A percentile compares a stretch with the other conserved stretches of the same genome.
Evolutionary conservation across 1,140 invertebrate genomes (phyloP).

Genomic region (Harpegnathos saltator): DNA sequence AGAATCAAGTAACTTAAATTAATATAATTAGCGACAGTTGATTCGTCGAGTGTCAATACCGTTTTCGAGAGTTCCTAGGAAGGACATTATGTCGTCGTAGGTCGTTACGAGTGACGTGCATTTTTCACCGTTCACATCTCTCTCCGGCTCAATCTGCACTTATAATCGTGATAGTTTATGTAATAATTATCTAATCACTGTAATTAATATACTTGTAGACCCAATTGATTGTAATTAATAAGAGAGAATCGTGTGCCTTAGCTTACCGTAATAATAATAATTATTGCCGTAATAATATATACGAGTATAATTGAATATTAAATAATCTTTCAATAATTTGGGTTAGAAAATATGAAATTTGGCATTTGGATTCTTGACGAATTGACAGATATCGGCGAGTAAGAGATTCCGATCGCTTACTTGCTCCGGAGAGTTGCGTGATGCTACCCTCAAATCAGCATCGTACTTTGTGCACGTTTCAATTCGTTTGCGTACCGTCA

Average conservation of each 20-base stretch:
- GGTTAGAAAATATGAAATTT: too few species aligned
- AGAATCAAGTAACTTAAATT: constrained; percentile 6
- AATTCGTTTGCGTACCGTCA: constrained; percentile 28
- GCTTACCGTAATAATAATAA: too few species aligned
- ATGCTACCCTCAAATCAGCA: not conserved
- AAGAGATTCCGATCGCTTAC: constrained; percentile 34
- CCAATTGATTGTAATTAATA: too few species aligned
- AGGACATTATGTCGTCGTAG: constrained; percentile 82
- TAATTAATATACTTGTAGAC: too few species aligned
- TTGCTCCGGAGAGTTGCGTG: constrained; percentile 57
- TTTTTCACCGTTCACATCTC: constrained; percentile 69
- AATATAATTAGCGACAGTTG: constrained; percentile 1
- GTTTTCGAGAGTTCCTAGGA: constrained; percentile 76
- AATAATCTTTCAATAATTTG: not conserved
- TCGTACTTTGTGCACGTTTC: constrained; percentile 26
- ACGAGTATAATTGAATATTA: constrained; percentile 44
- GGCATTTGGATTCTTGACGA: constrained; percentile 5
- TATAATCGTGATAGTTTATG: constrained; percentile 11
- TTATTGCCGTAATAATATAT: too few species aligned
- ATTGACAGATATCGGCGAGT: constrained; percentile 24
- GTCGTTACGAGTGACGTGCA: constrained; percentile 66
- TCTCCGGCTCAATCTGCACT: constrained; percentile 77
- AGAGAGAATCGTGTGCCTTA: too few species aligned
- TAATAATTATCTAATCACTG: not conserved
- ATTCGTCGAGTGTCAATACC: constrained; percentile 52